These are phyloP conservation scores for Phasianus colchicus DNA, from an alignment of 2,113 vertebrate species.

Conservation along the genomic window DNA sequence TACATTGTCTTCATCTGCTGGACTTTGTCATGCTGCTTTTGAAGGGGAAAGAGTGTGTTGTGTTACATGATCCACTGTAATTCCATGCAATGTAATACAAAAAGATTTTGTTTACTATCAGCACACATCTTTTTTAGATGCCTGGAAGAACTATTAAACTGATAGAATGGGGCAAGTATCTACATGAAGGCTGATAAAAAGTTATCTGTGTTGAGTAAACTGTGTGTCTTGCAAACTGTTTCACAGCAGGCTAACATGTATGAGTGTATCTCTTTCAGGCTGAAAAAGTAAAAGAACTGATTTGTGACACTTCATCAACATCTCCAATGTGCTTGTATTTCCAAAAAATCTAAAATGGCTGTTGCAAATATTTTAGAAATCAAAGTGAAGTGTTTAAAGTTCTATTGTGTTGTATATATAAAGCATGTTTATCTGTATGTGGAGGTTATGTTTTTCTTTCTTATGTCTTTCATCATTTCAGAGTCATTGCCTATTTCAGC, in stretches of 20 bases:
- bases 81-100: background rate
- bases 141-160: background rate
- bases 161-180: background rate
- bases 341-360: background rate
- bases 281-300: background rate
- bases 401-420: background rate
- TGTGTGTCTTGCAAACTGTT: slow-evolving; percentile 5
- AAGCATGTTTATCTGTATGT: background rate
- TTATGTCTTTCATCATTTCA: background rate
- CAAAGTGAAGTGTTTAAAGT: background rate
- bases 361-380: background rate
- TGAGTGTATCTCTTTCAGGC: background rate
- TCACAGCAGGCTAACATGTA: background rate
- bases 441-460: background rate
- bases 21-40: slow-evolving; percentile 2
- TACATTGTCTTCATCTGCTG: background rate
- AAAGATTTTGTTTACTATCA: background rate
- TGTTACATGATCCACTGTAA: background rate
- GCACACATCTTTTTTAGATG: background rate
- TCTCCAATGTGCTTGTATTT: background rate
- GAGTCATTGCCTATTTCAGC: slow-evolving; percentile 17
- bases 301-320: background rate
- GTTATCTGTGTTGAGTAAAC: slow-evolving; percentile 10
- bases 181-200: background rate
- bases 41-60: background rate